Percentiles rank a stretch among this genome's conserved stretches.
phyloP scores from a whole-genome alignment of 1,140 invertebrate species.

The Drosophila leontia region DNA sequence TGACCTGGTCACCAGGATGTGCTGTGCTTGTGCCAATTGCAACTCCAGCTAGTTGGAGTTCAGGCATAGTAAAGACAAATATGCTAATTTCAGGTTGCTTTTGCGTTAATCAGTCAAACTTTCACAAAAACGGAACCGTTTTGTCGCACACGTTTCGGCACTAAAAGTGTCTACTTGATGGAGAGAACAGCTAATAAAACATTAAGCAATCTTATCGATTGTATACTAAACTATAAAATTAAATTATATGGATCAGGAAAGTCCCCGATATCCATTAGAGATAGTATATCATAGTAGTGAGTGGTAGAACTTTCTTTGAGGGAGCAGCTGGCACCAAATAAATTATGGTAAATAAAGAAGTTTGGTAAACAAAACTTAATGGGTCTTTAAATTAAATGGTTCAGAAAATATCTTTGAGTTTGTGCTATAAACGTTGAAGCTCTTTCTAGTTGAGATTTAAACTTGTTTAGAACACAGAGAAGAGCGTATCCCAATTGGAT shows the following conservation, averaged over 20 bases:
- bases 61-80: slow-evolving; percentile 13
- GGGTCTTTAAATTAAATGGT: not conserved
- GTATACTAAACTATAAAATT: slow-evolving; percentile 13
- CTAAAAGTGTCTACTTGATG: slow-evolving; percentile 16
- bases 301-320: not conserved
- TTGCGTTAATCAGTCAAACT: slow-evolving; percentile 68
- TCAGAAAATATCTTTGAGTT: not conserved
- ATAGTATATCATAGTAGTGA: not conserved
- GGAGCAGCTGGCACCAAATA: not conserved
- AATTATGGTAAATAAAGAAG: not conserved
- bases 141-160: slow-evolving; percentile 47
- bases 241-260: not conserved
- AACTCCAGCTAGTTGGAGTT: slow-evolving; percentile 8
- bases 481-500: not conserved
- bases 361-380: not conserved
- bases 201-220: slow-evolving; percentile 11
- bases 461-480: not conserved
- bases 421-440: not conserved
- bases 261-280: not conserved
- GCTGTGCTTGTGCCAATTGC: slow-evolving; percentile 24
- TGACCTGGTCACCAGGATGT: slow-evolving; percentile 46
- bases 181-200: slow-evolving; percentile 17
- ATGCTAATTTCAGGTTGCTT: slow-evolving; percentile 56
- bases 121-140: slow-evolving; percentile 67
- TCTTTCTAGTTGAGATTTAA: not conserved